Evolutionary conservation across 2,113 vertebrate genomes (phyloP), one percentile per base, ranked within the genome.

Genomic region (Sapayoa aenigma): DNA sequence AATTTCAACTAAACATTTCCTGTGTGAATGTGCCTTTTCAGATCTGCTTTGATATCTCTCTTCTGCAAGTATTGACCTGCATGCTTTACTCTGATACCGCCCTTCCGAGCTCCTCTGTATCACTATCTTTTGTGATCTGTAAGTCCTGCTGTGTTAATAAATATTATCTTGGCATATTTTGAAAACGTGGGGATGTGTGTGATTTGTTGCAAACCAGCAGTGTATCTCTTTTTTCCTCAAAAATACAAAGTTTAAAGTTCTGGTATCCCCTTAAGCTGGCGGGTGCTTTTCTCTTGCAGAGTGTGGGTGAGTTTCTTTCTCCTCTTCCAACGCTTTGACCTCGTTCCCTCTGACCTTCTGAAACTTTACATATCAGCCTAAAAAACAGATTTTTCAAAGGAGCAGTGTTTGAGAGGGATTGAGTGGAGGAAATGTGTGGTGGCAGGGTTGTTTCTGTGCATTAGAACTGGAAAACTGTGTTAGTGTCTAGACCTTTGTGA

Each of bases 101-200:
- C 94, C 97, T 97, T 90, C 92, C n/a, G 62, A 98, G 97, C 97
- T 99, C 96, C 96, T 98, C 97, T 99, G 99, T 99, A 99, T 98
- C 95, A 97, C 98, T 98, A 98, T 98, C 98, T 98, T 98, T 99
- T 99, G 98, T 99, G 98, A 99, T 96, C 98, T 98, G 98, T 98
- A 98, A 98, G 98, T 99, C 98, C 98, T 99, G 98, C 98, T 99
- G 98, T 99, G 98, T 98, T 99, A 99, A 99, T 99, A 99, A 99
- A 99, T 99, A 98, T 99, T 98, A 98, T 97, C 98, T 99, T 99
- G 98, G 98, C 99, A 98, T 99, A 99, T 99, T 99, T 98, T 98
- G 98, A 98, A 99, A 96, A 98, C 94, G 95, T 98, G 98, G 98
- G 98, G 97, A 96, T 97, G 98, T 98, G 98, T 99, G 97, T 98